Evolutionary conservation across 2,888 invertebrate species (phyloP).

Genomic region (Onthophagus sagittarius): DNA sequence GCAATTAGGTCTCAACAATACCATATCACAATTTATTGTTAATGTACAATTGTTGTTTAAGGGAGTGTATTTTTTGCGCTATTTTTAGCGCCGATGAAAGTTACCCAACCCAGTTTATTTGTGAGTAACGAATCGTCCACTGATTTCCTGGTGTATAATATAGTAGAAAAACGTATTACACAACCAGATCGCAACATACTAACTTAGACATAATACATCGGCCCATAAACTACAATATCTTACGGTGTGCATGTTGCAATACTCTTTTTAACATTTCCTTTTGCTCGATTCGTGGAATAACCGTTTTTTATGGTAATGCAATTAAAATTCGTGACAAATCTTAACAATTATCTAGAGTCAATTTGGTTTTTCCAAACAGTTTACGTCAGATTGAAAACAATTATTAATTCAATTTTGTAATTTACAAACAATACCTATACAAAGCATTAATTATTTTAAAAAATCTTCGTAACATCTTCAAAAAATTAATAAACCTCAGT

Average conservation of each 20-base stretch:
- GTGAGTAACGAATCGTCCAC: background rate
- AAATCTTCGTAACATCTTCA: too few species aligned
- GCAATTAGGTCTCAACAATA: background rate
- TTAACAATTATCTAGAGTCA: background rate
- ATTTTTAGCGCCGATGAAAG: background rate
- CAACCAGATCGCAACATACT: background rate
- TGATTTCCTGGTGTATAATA: background rate
- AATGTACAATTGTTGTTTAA: background rate
- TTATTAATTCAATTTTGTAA: background rate
- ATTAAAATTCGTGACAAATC: background rate
- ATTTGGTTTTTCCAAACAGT: background rate
- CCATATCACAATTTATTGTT: background rate
- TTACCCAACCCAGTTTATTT: background rate
- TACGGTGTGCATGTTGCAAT: background rate
- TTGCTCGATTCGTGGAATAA: background rate
- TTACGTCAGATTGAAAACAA: background rate
- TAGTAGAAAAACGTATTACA: background rate
- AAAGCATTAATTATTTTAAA: too few species aligned
- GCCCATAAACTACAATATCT: background rate
- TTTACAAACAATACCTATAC: background rate
- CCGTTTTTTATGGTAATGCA: background rate
- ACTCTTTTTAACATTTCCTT: background rate
- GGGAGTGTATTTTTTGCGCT: background rate
- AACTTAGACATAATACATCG: too few species aligned
- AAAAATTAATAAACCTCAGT: too few species aligned